Evolutionary conservation across 2,797 vertebrate species (phyloP).

Genomic region (Xerus rutilus): DNA sequence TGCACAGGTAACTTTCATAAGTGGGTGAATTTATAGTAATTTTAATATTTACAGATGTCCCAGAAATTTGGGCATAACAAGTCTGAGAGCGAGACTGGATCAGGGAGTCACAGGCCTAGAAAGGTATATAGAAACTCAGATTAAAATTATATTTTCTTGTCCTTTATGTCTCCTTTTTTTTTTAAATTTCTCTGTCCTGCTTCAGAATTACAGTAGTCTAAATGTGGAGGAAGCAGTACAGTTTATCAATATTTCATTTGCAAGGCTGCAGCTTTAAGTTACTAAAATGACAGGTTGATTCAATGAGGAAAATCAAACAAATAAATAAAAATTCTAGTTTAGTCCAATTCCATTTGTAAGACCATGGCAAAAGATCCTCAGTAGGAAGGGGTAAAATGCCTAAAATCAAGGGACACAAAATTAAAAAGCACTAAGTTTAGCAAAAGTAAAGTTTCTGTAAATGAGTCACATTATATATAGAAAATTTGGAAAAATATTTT

Average conservation of each 20-base stretch:
- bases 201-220: not conserved
- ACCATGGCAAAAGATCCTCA: not conserved
- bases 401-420: not conserved
- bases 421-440: not conserved
- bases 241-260: not conserved
- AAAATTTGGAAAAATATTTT: not conserved
- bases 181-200: too few relatives aligned
- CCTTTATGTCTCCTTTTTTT: too few relatives aligned
- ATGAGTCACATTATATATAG: not conserved
- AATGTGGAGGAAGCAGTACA: not conserved
- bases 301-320: not conserved
- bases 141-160: too few relatives aligned
- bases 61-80: too few relatives aligned
- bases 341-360: not conserved
- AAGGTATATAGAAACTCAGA: too few relatives aligned
- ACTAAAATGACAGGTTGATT: not conserved
- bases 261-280: not conserved
- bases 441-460: slow-evolving; percentile 13
- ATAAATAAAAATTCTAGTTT: not conserved
- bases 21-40: too few relatives aligned
- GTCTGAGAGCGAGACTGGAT: too few relatives aligned
- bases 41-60: too few relatives aligned
- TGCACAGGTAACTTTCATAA: too few relatives aligned
- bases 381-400: not conserved
- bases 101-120: too few relatives aligned